These are phyloP conservation scores for Lymantria monacha DNA, from an alignment of 2,888 invertebrate genomes.

Conservation along the genomic window DNA sequence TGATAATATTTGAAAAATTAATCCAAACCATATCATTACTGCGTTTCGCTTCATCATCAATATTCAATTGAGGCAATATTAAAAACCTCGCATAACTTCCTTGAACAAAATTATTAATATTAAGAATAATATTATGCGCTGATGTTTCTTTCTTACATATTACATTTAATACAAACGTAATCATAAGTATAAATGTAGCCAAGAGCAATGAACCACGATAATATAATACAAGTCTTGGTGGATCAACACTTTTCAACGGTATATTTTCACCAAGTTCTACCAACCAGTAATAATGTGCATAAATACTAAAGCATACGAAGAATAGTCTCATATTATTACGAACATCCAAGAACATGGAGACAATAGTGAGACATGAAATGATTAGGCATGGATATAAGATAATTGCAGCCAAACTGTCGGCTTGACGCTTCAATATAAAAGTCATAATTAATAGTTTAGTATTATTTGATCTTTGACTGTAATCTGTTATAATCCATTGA, in stretches of 20 bases:
- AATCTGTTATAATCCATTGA: neutral
- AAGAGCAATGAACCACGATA: conserved; percentile 41
- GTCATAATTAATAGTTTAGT: neutral
- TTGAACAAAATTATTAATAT: conserved; percentile 32
- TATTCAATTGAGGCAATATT: conserved; percentile 37
- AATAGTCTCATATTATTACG: conserved; percentile 26
- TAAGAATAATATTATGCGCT: conserved; percentile 31
- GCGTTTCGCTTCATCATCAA: conserved; percentile 6
- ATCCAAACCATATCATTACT: conserved; percentile 32
- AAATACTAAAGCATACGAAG: conserved; percentile 39
- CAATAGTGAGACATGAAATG: neutral
- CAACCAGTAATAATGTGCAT: conserved; percentile 41
- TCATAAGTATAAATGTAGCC: conserved; percentile 27
- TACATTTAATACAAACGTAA: conserved; percentile 34
- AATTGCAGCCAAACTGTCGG: neutral
- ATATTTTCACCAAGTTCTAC: conserved; percentile 29
- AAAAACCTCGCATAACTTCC: conserved; percentile 26
- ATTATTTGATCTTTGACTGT: neutral
- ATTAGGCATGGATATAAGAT: neutral
- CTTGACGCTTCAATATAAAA: neutral
- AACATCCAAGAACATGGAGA: neutral
- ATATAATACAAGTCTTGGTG: conserved; percentile 46
- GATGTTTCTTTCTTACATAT: conserved; percentile 23
- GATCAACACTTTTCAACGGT: conserved; percentile 33
- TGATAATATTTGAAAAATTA: conserved; percentile 40